A percentile compares a stretch with the other conserved stretches of the same genome.
Evolutionary conservation across 2,797 vertebrate species (phyloP).

Genomic region (Petrocephalus schoutedeni): DNA sequence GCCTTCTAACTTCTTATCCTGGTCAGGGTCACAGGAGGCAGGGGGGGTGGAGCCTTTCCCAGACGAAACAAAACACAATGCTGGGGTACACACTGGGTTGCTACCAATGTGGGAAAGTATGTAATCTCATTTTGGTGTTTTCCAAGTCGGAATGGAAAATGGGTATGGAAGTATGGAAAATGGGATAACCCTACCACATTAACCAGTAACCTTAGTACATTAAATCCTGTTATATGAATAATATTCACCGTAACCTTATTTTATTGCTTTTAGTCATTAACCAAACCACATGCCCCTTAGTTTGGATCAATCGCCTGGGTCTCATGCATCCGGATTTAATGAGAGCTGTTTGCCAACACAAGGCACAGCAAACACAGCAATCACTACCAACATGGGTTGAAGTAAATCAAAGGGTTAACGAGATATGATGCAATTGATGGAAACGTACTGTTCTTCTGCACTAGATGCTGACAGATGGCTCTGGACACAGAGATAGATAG

Average conservation of each 20-base stretch:
- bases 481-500: neutral
- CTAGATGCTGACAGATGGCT: neutral
- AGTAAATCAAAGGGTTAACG: neutral
- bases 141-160: neutral
- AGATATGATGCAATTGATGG: neutral
- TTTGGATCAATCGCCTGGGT: neutral
- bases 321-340: neutral
- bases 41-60: neutral
- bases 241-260: too few relatives aligned
- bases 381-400: neutral
- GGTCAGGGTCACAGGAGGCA: neutral
- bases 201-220: too few relatives aligned
- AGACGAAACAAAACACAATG: neutral
- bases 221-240: too few relatives aligned
- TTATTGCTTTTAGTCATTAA: too few relatives aligned
- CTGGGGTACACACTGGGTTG: neutral
- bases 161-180: neutral
- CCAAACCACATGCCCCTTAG: neutral
- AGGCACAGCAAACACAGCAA: neutral
- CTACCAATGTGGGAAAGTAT: neutral
- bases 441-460: neutral
- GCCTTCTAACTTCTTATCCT: neutral
- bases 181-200: neutral
- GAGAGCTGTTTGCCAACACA: neutral
- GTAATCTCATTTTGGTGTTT: neutral